phyloP scores from a whole-genome alignment of 2,797 vertebrate genomes.

The Rachycentron canadum region DNA sequence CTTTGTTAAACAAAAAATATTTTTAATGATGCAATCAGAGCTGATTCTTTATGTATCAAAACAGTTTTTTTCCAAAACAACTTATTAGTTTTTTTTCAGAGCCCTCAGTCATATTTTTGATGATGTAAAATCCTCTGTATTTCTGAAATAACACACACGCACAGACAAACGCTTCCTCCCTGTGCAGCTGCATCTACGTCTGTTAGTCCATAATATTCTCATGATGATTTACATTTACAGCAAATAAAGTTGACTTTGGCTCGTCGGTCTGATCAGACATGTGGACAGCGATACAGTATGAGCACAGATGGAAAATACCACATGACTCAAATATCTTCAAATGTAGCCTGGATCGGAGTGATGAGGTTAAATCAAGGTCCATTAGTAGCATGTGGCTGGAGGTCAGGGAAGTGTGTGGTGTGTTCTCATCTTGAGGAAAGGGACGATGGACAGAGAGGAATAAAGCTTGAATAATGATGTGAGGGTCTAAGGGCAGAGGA shows the following conservation, averaged over 20 bases:
- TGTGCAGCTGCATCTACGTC: background rate
- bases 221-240: constrained; percentile 10
- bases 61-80: constrained; percentile 36
- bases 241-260: constrained; percentile 10
- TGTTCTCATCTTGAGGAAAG: background rate
- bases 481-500: no score
- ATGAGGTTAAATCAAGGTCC: background rate
- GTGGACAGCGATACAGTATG: background rate
- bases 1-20: constrained; percentile 14
- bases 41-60: constrained; percentile 24
- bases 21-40: constrained; percentile 47
- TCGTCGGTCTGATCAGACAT: background rate
- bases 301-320: background rate
- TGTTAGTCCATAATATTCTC: background rate
- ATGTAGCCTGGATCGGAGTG: background rate
- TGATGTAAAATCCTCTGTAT: constrained; percentile 49
- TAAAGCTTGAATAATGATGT: no score
- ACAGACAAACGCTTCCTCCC: background rate
- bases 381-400: constrained; percentile 11
- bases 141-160: constrained; percentile 35
- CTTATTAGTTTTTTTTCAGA: constrained; percentile 35
- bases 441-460: background rate
- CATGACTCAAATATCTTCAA: background rate
- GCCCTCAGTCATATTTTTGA: constrained; percentile 32
- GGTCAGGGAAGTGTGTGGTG: background rate